Evolutionary conservation across 2,888 invertebrate genomes (phyloP).

Genomic region (Drosophila rubida): DNA sequence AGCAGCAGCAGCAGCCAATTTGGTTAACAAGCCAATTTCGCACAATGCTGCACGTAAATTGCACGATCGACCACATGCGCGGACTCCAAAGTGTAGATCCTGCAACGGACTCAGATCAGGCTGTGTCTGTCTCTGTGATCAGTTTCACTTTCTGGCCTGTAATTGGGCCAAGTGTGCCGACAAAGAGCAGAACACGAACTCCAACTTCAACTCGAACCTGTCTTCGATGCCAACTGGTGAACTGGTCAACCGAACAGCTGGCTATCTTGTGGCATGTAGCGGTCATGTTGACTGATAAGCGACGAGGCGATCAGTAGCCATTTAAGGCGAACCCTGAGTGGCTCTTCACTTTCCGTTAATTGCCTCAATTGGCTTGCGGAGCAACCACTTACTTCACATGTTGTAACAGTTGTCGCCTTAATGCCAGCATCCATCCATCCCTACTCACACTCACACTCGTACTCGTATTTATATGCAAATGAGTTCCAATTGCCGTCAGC

Average conservation of each 20-base stretch:
- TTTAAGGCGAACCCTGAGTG: slow-evolving; percentile 24
- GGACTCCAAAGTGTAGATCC: slow-evolving; percentile 32
- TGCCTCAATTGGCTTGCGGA: slow-evolving; percentile 62
- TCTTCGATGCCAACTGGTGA: background rate
- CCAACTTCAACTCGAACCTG: slow-evolving; percentile 9
- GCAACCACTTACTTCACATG: slow-evolving; percentile 36
- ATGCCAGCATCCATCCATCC: background rate
- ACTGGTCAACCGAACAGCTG: slow-evolving; percentile 14
- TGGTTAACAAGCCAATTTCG: slow-evolving; percentile 79
- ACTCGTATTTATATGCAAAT: slow-evolving; percentile 40
- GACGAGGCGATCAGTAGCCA: slow-evolving; percentile 31
- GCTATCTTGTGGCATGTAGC: background rate
- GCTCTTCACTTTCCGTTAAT: slow-evolving; percentile 74
- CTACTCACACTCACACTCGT: background rate
- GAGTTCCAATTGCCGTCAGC: slow-evolving; percentile 17
- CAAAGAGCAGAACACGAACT: slow-evolving; percentile 44
- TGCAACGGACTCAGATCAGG: slow-evolving; percentile 26
- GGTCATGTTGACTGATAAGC: slow-evolving; percentile 38
- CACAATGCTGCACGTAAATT: slow-evolving; percentile 54
- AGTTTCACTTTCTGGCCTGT: slow-evolving; percentile 79
- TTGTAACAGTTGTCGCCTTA: slow-evolving; percentile 48
- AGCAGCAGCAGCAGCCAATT: slow-evolving; percentile 74
- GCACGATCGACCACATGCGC: slow-evolving; percentile 27
- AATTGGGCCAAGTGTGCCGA: slow-evolving; percentile 69
- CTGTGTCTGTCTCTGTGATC: slow-evolving; percentile 37